These are phyloP conservation scores for Andricus grossulariae DNA, from an alignment of 1,140 invertebrate species.

Conservation along the genomic window DNA sequence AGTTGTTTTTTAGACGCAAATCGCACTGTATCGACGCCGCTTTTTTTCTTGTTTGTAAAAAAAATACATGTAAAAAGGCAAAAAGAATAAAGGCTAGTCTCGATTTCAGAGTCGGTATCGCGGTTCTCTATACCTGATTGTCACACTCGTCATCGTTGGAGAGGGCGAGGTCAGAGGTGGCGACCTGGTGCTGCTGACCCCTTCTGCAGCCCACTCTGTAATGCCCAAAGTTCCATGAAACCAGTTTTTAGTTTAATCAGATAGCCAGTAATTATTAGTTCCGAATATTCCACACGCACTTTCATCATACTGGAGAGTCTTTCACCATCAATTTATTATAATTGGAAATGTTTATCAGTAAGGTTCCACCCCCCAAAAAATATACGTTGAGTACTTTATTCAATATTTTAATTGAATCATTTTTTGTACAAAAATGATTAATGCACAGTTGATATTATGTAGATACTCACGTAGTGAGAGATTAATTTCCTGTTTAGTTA, in stretches of 20 bases:
- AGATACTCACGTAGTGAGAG: too few relatives aligned
- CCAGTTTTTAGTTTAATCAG: background rate
- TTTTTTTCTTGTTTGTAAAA: slow-evolving; percentile 28
- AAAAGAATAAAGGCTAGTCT: slow-evolving; percentile 6
- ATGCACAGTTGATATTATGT: too few relatives aligned
- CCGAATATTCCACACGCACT: background rate
- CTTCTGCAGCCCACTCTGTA: slow-evolving; percentile 72
- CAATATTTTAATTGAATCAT: too few relatives aligned
- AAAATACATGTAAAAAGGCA: slow-evolving; percentile 30
- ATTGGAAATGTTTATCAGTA: too few relatives aligned
- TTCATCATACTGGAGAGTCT: background rate
- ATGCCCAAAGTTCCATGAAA: slow-evolving; percentile 67
- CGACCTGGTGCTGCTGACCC: slow-evolving; percentile 71
- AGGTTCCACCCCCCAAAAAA: too few relatives aligned
- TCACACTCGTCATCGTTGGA: slow-evolving; percentile 76
- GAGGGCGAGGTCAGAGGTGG: slow-evolving; percentile 75
- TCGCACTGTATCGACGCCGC: background rate
- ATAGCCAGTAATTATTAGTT: too few relatives aligned
- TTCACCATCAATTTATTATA: background rate
- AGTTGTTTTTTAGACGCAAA: background rate
- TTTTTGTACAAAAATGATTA: too few relatives aligned
- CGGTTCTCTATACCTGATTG: slow-evolving; percentile 72
- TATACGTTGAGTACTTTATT: too few relatives aligned
- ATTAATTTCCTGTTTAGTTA: too few relatives aligned
- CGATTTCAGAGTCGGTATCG: slow-evolving; percentile 30